phyloP scores from a whole-genome alignment of 2,888 invertebrate species.

The Hypomecis atomaria region DNA sequence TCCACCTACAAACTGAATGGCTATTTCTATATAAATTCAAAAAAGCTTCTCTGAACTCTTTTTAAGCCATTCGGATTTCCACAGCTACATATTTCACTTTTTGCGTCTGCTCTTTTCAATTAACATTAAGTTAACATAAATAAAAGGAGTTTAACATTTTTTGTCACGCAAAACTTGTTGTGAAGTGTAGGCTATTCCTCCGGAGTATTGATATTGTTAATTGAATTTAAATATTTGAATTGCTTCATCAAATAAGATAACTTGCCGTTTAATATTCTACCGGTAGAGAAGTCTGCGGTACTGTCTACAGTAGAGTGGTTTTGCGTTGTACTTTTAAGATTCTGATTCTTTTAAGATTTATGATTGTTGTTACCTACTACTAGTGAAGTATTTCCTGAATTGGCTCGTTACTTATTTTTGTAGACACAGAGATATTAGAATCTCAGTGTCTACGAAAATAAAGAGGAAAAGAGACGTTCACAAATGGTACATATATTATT shows the following conservation, averaged over 20 bases:
- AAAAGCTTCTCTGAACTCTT: neutral
- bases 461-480: too few species aligned
- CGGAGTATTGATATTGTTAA: constrained; percentile 46
- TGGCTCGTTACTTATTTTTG: too few species aligned
- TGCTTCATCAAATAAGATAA: constrained; percentile 30
- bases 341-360: too few species aligned
- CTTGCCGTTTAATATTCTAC: constrained; percentile 19
- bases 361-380: too few species aligned
- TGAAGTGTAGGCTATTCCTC: constrained; percentile 16
- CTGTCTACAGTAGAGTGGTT: constrained; percentile 1
- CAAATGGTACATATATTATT: too few species aligned
- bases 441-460: too few species aligned
- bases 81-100: neutral
- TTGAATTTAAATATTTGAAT: constrained; percentile 48
- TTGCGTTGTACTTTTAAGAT: neutral
- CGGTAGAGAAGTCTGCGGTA: constrained; percentile 8
- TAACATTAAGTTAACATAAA: constrained; percentile 9
- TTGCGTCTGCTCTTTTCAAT: neutral
- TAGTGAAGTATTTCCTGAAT: too few species aligned
- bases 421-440: too few species aligned
- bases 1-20: too few species aligned
- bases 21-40: too few species aligned
- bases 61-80: neutral
- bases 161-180: constrained; percentile 23
- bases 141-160: constrained; percentile 6